These are phyloP conservation scores for roundworm (Caenorhabditis elegans) DNA, from an alignment of 1,140 invertebrate species.

Conservation along the genomic window DNA sequence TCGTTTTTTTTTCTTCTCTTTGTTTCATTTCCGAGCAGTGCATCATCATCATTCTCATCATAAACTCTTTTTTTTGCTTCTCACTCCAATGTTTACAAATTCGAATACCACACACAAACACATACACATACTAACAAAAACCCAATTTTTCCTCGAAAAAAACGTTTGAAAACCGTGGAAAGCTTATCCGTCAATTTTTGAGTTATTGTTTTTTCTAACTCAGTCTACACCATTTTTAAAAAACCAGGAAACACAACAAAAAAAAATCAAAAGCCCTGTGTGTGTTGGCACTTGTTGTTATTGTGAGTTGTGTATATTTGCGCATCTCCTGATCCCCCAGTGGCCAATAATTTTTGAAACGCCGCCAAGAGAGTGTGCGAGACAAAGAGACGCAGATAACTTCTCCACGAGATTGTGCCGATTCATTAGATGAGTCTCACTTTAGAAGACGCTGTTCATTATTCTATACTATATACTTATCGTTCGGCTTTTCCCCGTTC, in stretches of 20 bases:
- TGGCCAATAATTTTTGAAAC: conserved; percentile 30
- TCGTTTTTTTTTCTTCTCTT: not conserved
- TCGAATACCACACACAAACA: not conserved
- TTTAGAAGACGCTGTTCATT: not conserved
- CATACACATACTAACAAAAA: too few species aligned
- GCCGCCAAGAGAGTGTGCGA: not conserved
- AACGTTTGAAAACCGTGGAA: not conserved
- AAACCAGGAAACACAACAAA: not conserved
- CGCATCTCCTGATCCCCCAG: not conserved
- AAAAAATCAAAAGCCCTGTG: not conserved
- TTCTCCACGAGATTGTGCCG: not conserved
- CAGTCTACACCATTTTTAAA: not conserved
- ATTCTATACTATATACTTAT: too few species aligned
- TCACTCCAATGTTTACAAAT: conserved; percentile 21
- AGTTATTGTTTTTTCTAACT: not conserved
- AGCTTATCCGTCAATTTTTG: not conserved
- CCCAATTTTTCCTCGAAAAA: too few species aligned
- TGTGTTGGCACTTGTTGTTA: not conserved
- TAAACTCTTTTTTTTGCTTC: not conserved
- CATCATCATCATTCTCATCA: not conserved
- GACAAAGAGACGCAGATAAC: not conserved
- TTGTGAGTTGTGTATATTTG: not conserved
- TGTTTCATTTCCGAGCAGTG: conserved; percentile 27
- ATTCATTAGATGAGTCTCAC: conserved; percentile 30
- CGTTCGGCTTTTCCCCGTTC: too few species aligned